Evolutionary conservation across 1,140 invertebrate genomes (phyloP), one percentile per base, ranked within the genome.

Genomic region (Reticulitermes speratus): DNA sequence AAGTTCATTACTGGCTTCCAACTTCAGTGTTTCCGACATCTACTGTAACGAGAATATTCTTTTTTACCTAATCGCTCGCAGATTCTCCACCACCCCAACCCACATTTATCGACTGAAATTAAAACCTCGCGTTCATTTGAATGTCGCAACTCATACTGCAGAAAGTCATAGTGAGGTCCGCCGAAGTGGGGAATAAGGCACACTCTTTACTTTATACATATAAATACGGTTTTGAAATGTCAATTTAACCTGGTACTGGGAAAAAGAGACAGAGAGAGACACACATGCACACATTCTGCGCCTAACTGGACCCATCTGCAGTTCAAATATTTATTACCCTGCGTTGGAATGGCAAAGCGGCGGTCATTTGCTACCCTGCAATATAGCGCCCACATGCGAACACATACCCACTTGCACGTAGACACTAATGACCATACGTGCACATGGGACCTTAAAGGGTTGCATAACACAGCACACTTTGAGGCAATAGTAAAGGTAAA

Each of bases 101-200:
- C 14, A 25, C n/a, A 25, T 30, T n/a, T 9, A 75, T 75, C 8
- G 65, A 75, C 14, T 75, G 65, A 30, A 75, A 75, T 75, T 75
- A 75, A 75, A 75, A 75, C 25, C 65, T 75, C 65, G n/a, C 65
- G 65, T 75, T 30, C 65, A 75, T 75, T 75, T 75, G 65, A 75
- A 25, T 75, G 25, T 30, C 65, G 14, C n/a, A 75, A 6, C n/a
- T 75, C n/a, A 75, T n/a, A 75, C 19, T 23, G 16, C 8, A 16
- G 59, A 65, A 38, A 65, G 59, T 65, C 59, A n/a, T 12, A 9
- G 59, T 19, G 16, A 19, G 8, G 21, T 14, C 11, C 65, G n/a
- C 0, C 25, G n/a, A 75, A n/a, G n/a, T 30, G n/a, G 23, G 59
- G 25, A 75, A 8, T n/a, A 3, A 0, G 65, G 11, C n/a, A 2